These are phyloP conservation scores for Botia almorhae DNA, from an alignment of 2,797 vertebrate genomes.

Conservation along the genomic window DNA sequence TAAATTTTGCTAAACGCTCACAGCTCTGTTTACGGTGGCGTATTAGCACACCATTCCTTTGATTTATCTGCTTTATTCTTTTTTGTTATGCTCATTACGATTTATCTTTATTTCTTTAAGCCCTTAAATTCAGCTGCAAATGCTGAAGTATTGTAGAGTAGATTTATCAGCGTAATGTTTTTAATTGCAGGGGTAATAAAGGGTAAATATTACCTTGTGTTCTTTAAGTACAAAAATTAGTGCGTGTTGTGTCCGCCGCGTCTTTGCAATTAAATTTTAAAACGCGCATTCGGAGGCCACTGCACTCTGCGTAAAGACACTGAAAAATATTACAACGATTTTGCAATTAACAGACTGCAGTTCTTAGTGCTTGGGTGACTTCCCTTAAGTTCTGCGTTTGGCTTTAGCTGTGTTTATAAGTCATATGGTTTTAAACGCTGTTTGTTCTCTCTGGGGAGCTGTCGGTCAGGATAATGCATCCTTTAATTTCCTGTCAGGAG, in stretches of 20 bases:
- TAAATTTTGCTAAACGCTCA: conserved; percentile 50
- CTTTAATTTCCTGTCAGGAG: conserved; percentile 53
- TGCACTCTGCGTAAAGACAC: conserved; percentile 4
- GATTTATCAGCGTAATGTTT: conserved; percentile 32
- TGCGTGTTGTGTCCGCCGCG: conserved; percentile 20
- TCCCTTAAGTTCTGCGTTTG: conserved; percentile 6
- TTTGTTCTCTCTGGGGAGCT: conserved; percentile 27
- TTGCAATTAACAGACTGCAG: conserved; percentile 17
- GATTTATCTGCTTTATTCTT: conserved; percentile 32
- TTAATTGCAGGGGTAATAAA: conserved; percentile 53
- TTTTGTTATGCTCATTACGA: conserved; percentile 27
- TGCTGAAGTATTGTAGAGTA: conserved; percentile 50
- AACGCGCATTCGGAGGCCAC: not conserved
- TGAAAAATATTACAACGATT: conserved; percentile 25
- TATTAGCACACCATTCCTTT: conserved; percentile 41
- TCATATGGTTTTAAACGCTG: conserved; percentile 43
- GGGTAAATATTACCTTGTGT: conserved; percentile 48
- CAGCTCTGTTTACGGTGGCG: conserved; percentile 20
- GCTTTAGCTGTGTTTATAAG: conserved; percentile 27
- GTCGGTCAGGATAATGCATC: conserved; percentile 36
- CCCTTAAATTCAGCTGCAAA: conserved; percentile 40
- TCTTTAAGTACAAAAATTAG: conserved; percentile 29
- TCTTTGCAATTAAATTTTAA: conserved; percentile 13
- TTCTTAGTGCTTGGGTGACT: conserved; percentile 23
- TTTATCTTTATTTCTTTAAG: conserved; percentile 53